These are phyloP conservation scores for Eupithecia dodoneata DNA, from an alignment of 2,888 invertebrate genomes.

Conservation along the genomic window DNA sequence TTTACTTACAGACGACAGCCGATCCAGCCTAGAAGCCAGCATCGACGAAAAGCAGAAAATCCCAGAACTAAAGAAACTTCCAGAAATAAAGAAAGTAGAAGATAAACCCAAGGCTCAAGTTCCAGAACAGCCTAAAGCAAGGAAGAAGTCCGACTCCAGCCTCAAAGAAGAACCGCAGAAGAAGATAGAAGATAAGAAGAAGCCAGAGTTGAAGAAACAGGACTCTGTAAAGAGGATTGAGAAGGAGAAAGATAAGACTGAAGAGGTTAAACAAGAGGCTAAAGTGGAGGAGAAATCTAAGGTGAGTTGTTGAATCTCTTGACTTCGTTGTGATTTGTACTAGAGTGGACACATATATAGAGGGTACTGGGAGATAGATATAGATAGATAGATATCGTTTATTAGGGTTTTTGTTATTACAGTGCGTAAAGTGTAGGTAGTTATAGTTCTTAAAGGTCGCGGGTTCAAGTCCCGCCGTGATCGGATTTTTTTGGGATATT, in stretches of 20 bases:
- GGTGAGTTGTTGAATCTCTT: constrained; percentile 18
- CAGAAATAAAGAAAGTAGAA: constrained; percentile 44
- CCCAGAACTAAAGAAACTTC: constrained; percentile 18
- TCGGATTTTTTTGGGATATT: no score
- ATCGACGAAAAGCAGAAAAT: constrained; percentile 43
- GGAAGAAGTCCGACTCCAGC: constrained; percentile 77
- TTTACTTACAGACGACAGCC: constrained; percentile 64
- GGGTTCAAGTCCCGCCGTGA: no score
- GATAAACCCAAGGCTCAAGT: constrained; percentile 61
- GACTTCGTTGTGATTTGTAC: neutral
- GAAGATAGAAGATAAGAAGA: constrained; percentile 60
- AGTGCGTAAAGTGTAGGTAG: no score
- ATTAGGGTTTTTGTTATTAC: no score
- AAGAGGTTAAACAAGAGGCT: constrained; percentile 52
- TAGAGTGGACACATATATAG: no score
- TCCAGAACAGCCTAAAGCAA: constrained; percentile 57
- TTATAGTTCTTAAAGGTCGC: no score
- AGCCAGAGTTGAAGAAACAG: constrained; percentile 65
- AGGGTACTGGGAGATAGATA: no score
- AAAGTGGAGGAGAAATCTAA: constrained; percentile 51
- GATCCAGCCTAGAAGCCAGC: constrained; percentile 67
- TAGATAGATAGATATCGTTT: no score
- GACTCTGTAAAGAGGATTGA: constrained; percentile 65
- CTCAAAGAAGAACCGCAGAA: constrained; percentile 74
- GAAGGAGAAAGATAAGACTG: constrained; percentile 45